Evolutionary conservation across 53 echinoderm and acorn worm species (phyloP), one percentile per base, ranked within the genome.

Genomic region (Mesocentrotus franciscanus): DNA sequence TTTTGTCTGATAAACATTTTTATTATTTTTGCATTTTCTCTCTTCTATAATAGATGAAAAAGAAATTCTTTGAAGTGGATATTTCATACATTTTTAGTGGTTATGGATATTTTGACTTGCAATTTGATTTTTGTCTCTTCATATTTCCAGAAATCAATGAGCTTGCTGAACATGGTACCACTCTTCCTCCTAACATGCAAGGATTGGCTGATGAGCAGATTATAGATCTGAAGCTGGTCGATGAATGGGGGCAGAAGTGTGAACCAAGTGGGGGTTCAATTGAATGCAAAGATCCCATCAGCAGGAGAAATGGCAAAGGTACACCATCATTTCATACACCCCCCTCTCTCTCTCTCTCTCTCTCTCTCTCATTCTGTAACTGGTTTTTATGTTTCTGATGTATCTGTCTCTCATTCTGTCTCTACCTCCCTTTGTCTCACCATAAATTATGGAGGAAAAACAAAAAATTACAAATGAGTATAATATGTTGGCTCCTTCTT

Each of bases 171-270:
- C 99, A 99, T 95, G 99, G 99, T 0, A 96, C 96, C 34, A 94
- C 92, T 27, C 94, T 99, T 66, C 99, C 99, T 24, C 99, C 99
- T 9, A 99, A 99, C 94, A 99, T 99, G 98, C 98, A 98, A 74
- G 99, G 99, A 10, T 92, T 99, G 71, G 90, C 99, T 29, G 99
- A 99, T 90, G 99, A 99, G 22, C 99, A 99, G 97, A 97, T 99
- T 56, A 96, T 85, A 18, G 99, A 99, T 36, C 94, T 99, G 20
- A 99, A 99, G 95, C 93, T 99, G 90, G 95, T 95, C 30, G 99
- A 99, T 97, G 99, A 99, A 76, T 98, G 97, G 97, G 96, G 95
- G 9, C 94, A 96, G 17, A 96, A 95, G 87, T 99, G 99, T 95
- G 81, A 83, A 94, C 98, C 99, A 36, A 99, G 99, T 75, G 99